A percentile compares a stretch with the other conserved stretches of the same genome.
Conservation (phyloP, 2,888 invertebrate species). For the Drosophila lutescens region DNA sequence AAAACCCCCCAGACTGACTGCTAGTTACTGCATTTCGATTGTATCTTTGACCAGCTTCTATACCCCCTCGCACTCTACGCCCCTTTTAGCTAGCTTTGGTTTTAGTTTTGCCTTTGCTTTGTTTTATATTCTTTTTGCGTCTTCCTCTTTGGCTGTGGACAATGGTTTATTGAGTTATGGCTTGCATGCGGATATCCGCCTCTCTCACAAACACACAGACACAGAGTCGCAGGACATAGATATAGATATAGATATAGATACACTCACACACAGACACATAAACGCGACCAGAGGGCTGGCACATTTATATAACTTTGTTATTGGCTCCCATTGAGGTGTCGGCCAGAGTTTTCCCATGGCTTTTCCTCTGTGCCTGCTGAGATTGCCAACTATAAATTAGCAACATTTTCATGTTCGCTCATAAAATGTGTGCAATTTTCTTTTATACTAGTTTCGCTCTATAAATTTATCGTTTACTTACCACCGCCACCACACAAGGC, state of each 20-base stretch:
- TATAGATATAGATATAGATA: conserved; percentile 7
- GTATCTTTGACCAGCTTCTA: conserved; percentile 66
- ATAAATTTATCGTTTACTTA: conserved; percentile 63
- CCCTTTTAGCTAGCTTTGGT: conserved; percentile 27
- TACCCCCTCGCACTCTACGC: background rate
- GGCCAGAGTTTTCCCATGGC: conserved; percentile 22
- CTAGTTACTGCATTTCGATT: conserved; percentile 77
- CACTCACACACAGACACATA: conserved; percentile 16
- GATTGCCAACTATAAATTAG: conserved; percentile 66
- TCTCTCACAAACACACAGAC: conserved; percentile 40
- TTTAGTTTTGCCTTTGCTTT: conserved; percentile 63
- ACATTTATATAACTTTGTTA: conserved; percentile 68
- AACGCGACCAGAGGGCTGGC: conserved; percentile 11
- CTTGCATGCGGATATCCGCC: conserved; percentile 79
- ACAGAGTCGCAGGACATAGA: conserved; percentile 8
- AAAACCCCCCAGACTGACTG: conserved; percentile 2
- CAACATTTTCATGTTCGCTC: conserved; percentile 66
- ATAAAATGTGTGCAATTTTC: conserved; percentile 58
- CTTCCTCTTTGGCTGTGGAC: conserved; percentile 63
- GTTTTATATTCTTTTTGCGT: conserved; percentile 51
- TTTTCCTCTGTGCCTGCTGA: conserved; percentile 36
- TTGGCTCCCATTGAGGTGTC: conserved; percentile 70
- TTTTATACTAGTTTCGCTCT: conserved; percentile 22
- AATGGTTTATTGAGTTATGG: conserved; percentile 79
- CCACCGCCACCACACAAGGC: conserved; percentile 27